Base-by-base conservation (phyloP, 2,797 vertebrate genomes). In the Melanotaenia maccullochi region DNA sequence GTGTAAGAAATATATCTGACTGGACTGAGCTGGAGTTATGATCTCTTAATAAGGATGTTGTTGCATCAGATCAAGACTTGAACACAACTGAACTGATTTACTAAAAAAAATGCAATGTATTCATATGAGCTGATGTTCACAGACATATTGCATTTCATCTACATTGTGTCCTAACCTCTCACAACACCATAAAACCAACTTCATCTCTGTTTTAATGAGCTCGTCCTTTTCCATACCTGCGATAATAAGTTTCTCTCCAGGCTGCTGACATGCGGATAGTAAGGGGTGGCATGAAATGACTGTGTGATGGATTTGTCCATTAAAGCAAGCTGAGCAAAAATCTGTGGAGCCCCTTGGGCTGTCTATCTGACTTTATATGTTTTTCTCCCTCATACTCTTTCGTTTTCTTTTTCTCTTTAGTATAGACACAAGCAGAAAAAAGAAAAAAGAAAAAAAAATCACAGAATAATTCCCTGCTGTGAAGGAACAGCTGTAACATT, bases 281-380 rank as follows among this genome's bases (percentile, higher is more conserved):
- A 60, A 73, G 59, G 22, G 55, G 67, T 82, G 63, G 78, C 68
- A 83, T 81, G 65, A 86, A 77, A 76, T 79, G 65, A 81, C 65
- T 65, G 79, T 69, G 63, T 86, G 84, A 91, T 87, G 67, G 78
- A 88, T 89, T 83, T 82, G 73, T 76, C 78, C 70, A 88, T 90
- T 89, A 84, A 82, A 77, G 61, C 74, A 87, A 71, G 74, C 69
- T 82, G 81, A 84, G 68, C 58, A 76, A 81, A 81, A 82, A 81
- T 63, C 64, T 28, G 57, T 42, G 62, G 73, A 78, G 70, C 79
- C 79, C 77, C 66, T 78, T 74, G 71, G 69, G 79, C 76, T 82
- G 76, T 76, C 68, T 24, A 40, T 76, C 58, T 47, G 59, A 70
- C 56, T 75, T 65, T 67, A 51, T 75, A 56, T 49, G 20, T 66